Evolutionary conservation across 2,113 vertebrate genomes (phyloP), one percentile per base, ranked within the genome.

Genomic region (Patagioenas fasciata): DNA sequence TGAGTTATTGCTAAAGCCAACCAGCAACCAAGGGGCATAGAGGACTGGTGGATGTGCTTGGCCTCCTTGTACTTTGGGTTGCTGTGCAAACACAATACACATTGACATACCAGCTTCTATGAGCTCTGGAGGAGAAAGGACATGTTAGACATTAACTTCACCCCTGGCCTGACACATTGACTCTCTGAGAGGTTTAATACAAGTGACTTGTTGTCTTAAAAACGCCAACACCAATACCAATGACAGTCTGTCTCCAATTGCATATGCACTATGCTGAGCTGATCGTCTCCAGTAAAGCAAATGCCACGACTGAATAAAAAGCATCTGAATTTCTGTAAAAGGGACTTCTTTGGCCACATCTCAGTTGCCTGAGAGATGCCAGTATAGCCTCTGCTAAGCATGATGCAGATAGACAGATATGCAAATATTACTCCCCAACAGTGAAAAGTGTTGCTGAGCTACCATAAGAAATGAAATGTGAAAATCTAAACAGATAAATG

Each of bases 131-230:
- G 15, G 75, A 16, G 50, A 82, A 82, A 71, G 62, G 28, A 44
- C 57, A 48, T 0, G 3, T 58, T 58, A 65, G 21, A 29, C 51
- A 81, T 69, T 60, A 65, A 75, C 21, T 58, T 74, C 9, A 40
- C 6, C 15, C 20, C 0, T 1, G 10, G 17, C 17, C 21, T 58
- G 62, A 65, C 50, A 58, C n/a, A 34, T 12, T 60, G 24, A 17
- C 20, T 60, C 25, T 65, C 57, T 66, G 51, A 71, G n/a, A 65
- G 36, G 62, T 86, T 74, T 44, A 64, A 28, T 34, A 58, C 15
- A 53, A 85, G 42, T 42, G 28, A 29, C 29, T 58, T 13, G 29
- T 25, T 60, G 17, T 54, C n/a, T 71, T 61, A 65, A 36, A 90
- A 77, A 24, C 44, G 28, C 26, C 44, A 38, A 23, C 34, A 19